Evolutionary conservation across 2,888 invertebrate species (phyloP).

Genomic region (Galerucella nymphaeae): DNA sequence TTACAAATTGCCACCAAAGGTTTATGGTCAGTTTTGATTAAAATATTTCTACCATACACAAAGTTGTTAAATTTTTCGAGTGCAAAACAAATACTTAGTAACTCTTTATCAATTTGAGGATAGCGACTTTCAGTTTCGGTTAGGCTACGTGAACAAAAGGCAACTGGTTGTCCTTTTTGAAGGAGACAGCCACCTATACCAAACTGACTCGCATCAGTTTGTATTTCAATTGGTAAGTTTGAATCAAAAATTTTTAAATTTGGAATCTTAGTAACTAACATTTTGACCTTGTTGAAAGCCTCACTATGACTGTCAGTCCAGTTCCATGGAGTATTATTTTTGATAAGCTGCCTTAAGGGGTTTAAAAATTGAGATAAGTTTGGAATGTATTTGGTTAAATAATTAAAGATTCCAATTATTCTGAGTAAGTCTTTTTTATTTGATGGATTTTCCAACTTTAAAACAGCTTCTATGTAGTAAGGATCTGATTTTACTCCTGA

Average conservation of each 20-base stretch:
- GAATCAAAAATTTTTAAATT: not conserved
- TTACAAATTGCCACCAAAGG: not conserved
- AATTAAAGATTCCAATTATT: constrained; percentile 17
- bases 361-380: constrained; percentile 5
- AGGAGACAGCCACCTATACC: not conserved
- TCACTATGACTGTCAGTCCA: not conserved
- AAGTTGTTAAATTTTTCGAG: too few species aligned
- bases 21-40: too few species aligned
- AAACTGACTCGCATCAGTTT: constrained; percentile 3
- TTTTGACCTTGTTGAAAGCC: not conserved
- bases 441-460: constrained; percentile 14
- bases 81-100: too few species aligned
- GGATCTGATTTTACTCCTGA: constrained; percentile 21
- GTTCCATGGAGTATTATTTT: not conserved
- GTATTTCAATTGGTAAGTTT: not conserved
- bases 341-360: not conserved
- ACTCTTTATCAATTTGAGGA: not conserved
- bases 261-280: not conserved
- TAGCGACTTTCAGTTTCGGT: not conserved
- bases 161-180: not conserved
- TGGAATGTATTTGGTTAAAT: constrained; percentile 16
- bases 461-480: constrained; percentile 16
- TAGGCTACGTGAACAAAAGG: not conserved
- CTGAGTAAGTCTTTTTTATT: not conserved
- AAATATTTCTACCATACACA: too few species aligned